phyloP scores from a whole-genome alignment of 2,888 invertebrate genomes.

The Spialia ferax region DNA sequence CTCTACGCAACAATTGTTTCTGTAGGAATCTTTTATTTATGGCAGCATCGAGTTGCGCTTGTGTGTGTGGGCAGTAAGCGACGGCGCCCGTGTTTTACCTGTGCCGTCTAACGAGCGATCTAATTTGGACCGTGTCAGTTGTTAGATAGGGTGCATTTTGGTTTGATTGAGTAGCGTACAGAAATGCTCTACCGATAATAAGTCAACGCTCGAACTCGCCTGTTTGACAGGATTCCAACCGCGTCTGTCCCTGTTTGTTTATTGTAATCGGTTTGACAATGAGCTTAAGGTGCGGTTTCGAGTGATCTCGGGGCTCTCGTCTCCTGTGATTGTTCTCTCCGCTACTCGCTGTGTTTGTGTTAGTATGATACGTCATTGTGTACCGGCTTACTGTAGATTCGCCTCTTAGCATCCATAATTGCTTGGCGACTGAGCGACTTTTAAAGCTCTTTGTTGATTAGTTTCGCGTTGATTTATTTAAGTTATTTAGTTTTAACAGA shows the following conservation, averaged over 20 bases:
- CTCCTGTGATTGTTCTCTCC: slow-evolving; percentile 65
- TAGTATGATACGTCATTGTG: slow-evolving; percentile 84
- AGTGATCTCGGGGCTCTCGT: slow-evolving; percentile 82
- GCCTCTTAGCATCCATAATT: slow-evolving; percentile 84
- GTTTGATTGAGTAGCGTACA: slow-evolving; percentile 54
- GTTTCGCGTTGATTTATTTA: slow-evolving; percentile 50
- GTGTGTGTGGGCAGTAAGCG: slow-evolving; percentile 76
- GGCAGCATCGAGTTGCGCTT: slow-evolving; percentile 70
- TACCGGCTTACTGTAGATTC: slow-evolving; percentile 83
- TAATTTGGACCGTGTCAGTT: slow-evolving; percentile 53
- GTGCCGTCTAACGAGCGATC: slow-evolving; percentile 52
- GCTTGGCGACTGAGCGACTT: slow-evolving; percentile 78
- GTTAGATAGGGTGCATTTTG: slow-evolving; percentile 54
- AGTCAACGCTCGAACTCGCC: slow-evolving; percentile 87
- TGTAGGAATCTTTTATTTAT: slow-evolving; percentile 87
- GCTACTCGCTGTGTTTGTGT: slow-evolving; percentile 80
- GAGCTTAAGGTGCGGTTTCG: slow-evolving; percentile 87
- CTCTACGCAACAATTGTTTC: slow-evolving; percentile 87
- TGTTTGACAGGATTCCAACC: slow-evolving; percentile 87
- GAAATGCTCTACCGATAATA: slow-evolving; percentile 86
- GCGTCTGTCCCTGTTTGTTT: slow-evolving; percentile 87
- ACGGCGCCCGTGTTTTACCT: slow-evolving; percentile 84
- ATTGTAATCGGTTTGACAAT: slow-evolving; percentile 87
- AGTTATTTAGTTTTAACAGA: slow-evolving; percentile 45
- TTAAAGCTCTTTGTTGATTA: slow-evolving; percentile 70